Conservation (phyloP, 2,113 vertebrate genomes). For the Cervus canadensis region DNA sequence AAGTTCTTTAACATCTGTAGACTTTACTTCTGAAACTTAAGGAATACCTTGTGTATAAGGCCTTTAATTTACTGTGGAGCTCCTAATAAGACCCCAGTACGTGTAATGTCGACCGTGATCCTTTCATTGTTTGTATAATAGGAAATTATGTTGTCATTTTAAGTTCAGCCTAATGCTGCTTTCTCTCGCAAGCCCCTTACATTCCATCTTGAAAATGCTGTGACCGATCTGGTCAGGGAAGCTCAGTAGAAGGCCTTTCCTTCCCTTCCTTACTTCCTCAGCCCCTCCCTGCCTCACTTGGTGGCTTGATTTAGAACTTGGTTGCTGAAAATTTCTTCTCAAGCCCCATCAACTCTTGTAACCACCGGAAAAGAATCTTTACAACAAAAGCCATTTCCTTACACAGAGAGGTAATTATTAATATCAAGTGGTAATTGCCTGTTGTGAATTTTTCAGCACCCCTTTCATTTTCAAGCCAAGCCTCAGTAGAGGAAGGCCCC, state of each 20-base stretch:
- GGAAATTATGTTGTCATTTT: neutral
- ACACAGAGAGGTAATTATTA: neutral
- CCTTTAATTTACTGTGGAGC: neutral
- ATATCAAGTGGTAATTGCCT: neutral
- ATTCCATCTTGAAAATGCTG: neutral
- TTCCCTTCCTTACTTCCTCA: neutral
- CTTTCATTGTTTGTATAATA: neutral
- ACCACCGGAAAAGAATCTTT: neutral
- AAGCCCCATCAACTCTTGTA: neutral
- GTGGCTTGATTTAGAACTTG: neutral
- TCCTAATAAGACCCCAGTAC: neutral
- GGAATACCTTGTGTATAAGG: neutral
- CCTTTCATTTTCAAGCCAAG: neutral
- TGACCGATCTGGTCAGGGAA: neutral
- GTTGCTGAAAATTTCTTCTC: slow-evolving; percentile 27
- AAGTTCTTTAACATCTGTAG: neutral
- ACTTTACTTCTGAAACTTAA: slow-evolving; percentile 6
- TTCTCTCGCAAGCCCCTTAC: neutral
- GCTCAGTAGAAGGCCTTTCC: neutral
- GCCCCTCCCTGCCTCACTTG: neutral
- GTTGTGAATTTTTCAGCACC: neutral
- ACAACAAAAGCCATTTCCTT: neutral
- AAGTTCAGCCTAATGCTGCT: neutral
- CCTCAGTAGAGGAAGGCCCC: neutral
- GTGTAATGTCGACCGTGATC: neutral